Percentiles rank a stretch among this genome's conserved stretches.
Conservation (phyloP, 2,113 vertebrate species). For the Megaceryle maxima region DNA sequence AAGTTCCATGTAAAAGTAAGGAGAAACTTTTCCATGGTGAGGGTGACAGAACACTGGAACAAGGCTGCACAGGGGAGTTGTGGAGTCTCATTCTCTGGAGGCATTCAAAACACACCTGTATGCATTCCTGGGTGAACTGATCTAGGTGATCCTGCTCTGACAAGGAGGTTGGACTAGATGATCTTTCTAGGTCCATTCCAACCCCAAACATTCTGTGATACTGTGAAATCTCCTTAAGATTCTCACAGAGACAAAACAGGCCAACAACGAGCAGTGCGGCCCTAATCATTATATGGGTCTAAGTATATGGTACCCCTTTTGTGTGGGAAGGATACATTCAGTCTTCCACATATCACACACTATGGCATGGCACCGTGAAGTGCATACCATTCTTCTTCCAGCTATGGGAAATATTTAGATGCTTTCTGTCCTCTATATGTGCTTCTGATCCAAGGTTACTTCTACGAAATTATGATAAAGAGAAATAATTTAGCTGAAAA, state of each 20-base stretch:
- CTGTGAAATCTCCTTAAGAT: neutral
- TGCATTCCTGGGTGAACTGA: too few relatives aligned
- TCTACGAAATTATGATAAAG: neutral
- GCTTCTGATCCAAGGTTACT: neutral
- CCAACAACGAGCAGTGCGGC: neutral
- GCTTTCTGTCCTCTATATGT: neutral
- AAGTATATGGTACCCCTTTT: neutral
- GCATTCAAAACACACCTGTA: too few relatives aligned
- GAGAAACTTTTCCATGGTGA: too few relatives aligned
- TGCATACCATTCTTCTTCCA: neutral
- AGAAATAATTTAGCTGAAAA: slow-evolving; percentile 9
- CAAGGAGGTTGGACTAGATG: too few relatives aligned
- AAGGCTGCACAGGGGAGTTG: too few relatives aligned
- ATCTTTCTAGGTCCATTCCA: too few relatives aligned
- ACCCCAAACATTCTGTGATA: too few relatives aligned
- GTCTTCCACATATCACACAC: neutral
- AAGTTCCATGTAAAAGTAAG: too few relatives aligned
- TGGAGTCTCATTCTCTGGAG: too few relatives aligned
- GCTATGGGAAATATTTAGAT: neutral
- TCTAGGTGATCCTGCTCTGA: too few relatives aligned
- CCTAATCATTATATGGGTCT: neutral
- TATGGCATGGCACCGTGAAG: neutral
- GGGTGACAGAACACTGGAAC: too few relatives aligned
- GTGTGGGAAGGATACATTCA: neutral
- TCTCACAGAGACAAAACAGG: neutral